Evolutionary conservation across 2,797 vertebrate genomes (phyloP), one percentile per base, ranked within the genome.

Genomic region (Morelia viridis): DNA sequence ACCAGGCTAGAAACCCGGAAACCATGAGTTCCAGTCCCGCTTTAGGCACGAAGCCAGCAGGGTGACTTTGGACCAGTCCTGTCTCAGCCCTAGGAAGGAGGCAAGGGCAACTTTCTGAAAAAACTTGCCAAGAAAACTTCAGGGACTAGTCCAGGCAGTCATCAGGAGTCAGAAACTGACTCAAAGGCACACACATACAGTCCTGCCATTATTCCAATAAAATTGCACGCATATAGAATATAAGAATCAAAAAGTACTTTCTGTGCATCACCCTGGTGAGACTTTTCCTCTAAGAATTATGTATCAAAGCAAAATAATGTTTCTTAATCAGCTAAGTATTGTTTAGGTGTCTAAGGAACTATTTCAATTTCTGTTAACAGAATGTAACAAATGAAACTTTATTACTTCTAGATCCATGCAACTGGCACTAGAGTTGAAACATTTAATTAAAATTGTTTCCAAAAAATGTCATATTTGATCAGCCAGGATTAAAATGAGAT

Each of bases 361-460:
- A n/a, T 22, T 93, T 12, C 62, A 89, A 92, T 24, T 13, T 11
- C 60, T 92, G 60, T 91, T 89, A 92, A 92, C 86, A 60, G 65
- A 76, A 76, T 61, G 64, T 80, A 87, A 90, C 86, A 87, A 86
- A 92, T 80, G 56, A 22, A 86, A 56, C 80, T 61, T 71, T 90
- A 11, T 91, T 94, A 53, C 41, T 93, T 10, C 2, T 80, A 19
- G 84, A 65, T 92, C 22, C 62, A 58, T 50, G 57, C 0, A 64
- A 65, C 8, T 88, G 50, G 84, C 46, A 88, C 6, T 24, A 19
- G 5, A 4, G 65, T 94, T 88, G 89, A 93, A 65, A 90, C 0
- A 91, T 92, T 94, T 91, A 53, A 53, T 26, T 85, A n/a, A 86
- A 87, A n/a, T 91, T 92, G 57, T 91, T 28, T 89, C 89, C 68